These are phyloP conservation scores for Arctopsyche grandis DNA, from an alignment of 1,140 invertebrate genomes.

Conservation along the genomic window DNA sequence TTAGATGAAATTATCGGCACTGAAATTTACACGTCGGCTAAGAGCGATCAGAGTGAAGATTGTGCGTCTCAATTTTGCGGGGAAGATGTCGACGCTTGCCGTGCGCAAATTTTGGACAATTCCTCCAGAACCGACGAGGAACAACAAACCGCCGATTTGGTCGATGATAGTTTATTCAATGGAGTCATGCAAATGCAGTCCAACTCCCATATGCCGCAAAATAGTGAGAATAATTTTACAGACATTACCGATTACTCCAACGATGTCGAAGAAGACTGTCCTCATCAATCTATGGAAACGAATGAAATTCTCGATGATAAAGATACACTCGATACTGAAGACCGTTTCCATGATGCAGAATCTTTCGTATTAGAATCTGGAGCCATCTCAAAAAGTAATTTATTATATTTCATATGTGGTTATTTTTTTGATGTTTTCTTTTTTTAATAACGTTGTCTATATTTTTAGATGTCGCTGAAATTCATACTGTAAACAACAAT, in stretches of 20 bases:
- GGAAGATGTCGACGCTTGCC: background rate
- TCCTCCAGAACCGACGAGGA: slow-evolving; percentile 55
- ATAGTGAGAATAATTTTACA: background rate
- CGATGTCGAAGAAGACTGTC: slow-evolving; percentile 35
- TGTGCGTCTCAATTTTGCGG: background rate
- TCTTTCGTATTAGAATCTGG: slow-evolving; percentile 65
- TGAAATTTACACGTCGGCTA: background rate
- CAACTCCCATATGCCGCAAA: background rate
- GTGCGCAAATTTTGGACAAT: slow-evolving; percentile 21
- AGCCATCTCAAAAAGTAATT: slow-evolving; percentile 57
- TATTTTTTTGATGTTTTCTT: no score
- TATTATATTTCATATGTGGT: background rate
- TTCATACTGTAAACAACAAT: background rate
- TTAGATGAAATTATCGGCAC: slow-evolving; percentile 7
- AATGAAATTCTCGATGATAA: slow-evolving; percentile 34
- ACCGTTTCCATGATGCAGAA: slow-evolving; percentile 64
- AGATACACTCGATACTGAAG: slow-evolving; percentile 46
- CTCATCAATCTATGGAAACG: slow-evolving; percentile 34
- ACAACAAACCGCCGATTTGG: background rate
- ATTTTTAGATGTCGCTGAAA: background rate
- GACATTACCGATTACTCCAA: background rate
- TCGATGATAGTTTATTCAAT: background rate
- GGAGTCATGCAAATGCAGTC: background rate
- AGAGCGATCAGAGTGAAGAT: background rate
- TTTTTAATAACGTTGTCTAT: background rate